Base-by-base conservation (phyloP, 1,140 invertebrate species). In the Drosophila varians region DNA sequence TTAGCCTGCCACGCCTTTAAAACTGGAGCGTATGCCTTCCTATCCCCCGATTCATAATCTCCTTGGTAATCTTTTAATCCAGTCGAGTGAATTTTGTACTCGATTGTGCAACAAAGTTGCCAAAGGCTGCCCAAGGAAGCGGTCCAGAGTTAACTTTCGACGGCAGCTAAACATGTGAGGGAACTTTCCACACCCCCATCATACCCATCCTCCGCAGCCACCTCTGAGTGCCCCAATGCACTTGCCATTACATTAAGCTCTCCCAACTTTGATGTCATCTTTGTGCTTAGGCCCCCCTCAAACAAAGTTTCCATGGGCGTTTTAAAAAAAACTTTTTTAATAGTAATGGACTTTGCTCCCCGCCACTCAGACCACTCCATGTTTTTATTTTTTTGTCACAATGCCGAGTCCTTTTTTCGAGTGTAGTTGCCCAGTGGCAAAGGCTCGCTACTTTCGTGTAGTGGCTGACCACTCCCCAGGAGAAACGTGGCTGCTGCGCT, bases 41-140 rank as follows among this genome's bases (percentile, higher is more conserved):
- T 9, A 26, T 31, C 12, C n/a, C 31, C 9, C 61, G 74, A 77
- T 74, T 89, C 82, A 89, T 89, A 89, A 89, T 89, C 86, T 78
- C 61, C 47, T 47, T 55, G 71, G 80, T 89, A 89, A 89, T 89
- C 86, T 89, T 82, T 89, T 89, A 89, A 89, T 90, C 86, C 86
- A 89, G 77, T 87, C 82, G 86, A 89, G 74, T 90, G 86, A 86
- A 82, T 89, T 89, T 87, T 74, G 82, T 80, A 82, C 77, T 82
- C 87, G 80, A 89, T 89, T 89, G 73, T 77, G 69, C 83, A 80
- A 86, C 79, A 86, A 87, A 87, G 77, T 87, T 87, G 69, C 62
- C 72, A 76, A 75, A 79, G 76, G 71, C 53, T 58, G 68, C 25
- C 54, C 42, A 42, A 40, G 46, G 49, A 42, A 16, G 36, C 42